Evolutionary conservation across 2,113 vertebrate genomes (phyloP).

Genomic region (Laterallus jamaicensis): DNA sequence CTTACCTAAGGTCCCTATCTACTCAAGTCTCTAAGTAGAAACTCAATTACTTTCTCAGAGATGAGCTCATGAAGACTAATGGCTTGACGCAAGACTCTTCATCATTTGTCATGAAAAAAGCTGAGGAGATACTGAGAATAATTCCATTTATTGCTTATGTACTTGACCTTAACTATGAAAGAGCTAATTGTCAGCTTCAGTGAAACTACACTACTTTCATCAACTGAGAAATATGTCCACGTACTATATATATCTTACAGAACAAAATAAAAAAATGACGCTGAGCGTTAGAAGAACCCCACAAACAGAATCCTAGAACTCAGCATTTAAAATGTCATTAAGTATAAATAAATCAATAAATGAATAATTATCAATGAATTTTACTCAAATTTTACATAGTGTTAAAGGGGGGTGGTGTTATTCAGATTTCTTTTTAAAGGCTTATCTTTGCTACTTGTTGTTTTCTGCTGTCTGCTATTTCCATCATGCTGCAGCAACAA

Average conservation of each 20-base stretch:
- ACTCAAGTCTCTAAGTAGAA: rapidly evolving
- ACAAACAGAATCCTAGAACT: neutral
- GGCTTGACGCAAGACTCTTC: neutral
- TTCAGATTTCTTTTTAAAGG: neutral
- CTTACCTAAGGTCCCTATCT: neutral
- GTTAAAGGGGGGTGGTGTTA: neutral
- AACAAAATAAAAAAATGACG: neutral
- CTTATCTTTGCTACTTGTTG: neutral
- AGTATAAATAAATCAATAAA: neutral
- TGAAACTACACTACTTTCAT: neutral
- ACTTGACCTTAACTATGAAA: neutral
- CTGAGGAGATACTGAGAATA: neutral
- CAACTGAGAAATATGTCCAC: neutral
- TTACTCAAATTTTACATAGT: neutral
- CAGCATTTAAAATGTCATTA: neutral
- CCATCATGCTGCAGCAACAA: conserved; percentile 45
- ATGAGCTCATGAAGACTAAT: neutral
- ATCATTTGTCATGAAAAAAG: neutral
- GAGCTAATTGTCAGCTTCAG: neutral
- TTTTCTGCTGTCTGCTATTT: conserved; percentile 37
- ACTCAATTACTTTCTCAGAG: neutral
- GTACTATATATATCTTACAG: neutral
- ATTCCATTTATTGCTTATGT: neutral
- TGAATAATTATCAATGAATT: neutral
- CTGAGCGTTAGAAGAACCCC: neutral